Conservation (phyloP, 2,113 vertebrate genomes). For the Tenebrosternarchus preto region DNA sequence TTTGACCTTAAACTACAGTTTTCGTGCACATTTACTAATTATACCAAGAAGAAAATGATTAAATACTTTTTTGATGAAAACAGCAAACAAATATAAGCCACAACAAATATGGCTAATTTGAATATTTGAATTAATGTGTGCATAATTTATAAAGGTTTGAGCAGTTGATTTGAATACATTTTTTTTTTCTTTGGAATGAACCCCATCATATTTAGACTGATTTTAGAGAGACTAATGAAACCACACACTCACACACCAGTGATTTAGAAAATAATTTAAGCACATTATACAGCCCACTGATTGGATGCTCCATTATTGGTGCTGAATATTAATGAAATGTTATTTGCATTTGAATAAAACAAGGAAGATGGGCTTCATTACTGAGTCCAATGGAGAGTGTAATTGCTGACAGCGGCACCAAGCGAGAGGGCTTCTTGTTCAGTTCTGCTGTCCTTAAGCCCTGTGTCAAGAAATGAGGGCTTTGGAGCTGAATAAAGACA, state of each 20-base stretch:
- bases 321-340: constrained; percentile 41
- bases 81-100: constrained; percentile 55
- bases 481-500: constrained; percentile 14
- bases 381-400: constrained; percentile 54
- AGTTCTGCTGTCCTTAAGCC: constrained; percentile 29
- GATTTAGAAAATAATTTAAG: constrained; percentile 49
- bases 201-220: constrained; percentile 36
- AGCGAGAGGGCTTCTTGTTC: constrained; percentile 62
- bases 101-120: constrained; percentile 49
- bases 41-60: constrained; percentile 43
- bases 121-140: constrained; percentile 58
- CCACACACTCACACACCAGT: not conserved
- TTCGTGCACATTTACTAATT: constrained; percentile 7
- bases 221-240: constrained; percentile 46
- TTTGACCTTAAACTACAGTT: constrained; percentile 54
- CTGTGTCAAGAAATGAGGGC: constrained; percentile 22
- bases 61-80: constrained; percentile 27
- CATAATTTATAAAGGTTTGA: constrained; percentile 65
- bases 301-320: constrained; percentile 41
- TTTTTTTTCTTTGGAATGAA: constrained; percentile 51
- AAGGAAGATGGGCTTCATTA: constrained; percentile 43
- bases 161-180: constrained; percentile 60
- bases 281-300: constrained; percentile 37
- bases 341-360: constrained; percentile 76
- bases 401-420: constrained; percentile 84